Base-by-base conservation (phyloP, 2,888 invertebrate genomes). In the Dryobotodes eremita region DNA sequence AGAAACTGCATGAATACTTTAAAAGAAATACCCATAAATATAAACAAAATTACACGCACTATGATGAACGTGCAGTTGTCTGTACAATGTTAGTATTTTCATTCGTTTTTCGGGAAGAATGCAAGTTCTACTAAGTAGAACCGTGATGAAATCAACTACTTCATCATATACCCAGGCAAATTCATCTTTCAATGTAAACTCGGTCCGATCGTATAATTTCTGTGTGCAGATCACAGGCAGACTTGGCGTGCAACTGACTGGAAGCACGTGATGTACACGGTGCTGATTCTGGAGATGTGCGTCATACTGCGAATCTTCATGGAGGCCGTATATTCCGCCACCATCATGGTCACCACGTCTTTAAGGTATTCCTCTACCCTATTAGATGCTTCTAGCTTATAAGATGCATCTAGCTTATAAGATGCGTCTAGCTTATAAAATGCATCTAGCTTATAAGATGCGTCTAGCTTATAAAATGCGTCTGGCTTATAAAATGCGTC, bases 301-400 rank as follows among this genome's bases (percentile, higher is more conserved):
- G 91, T 94, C 55, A 91, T 95, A 2, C 84, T 95, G 70, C 92
- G 94, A 42, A 93, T 95, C 61, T 95, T 94, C 82, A 94, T 96
- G 75, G 95, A 95, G 75, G 92, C 95, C 0, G 93, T 94, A 5
- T 96, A 96, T 88, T 95, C 96, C 0, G 96, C 96, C 20, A 95
- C 95, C 10, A 96, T 96, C 59, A 94, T 95, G 94, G 95, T 96
- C 75, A 95, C 95, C 31, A 94, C 94, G 1, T 92, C 93, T 23
- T 86, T 95, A 59, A 94, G 93, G 96, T 94, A 80, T 53, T 26
- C 23, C 13, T 50, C 2, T 57, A 11, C 20, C 13, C 5, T n/a
- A 20, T 13, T 2, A 11, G 7, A 11, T 62, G 11, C 13, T 3
- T 64, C 23, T 64, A 13, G 23, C 10, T 62, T 10, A 36, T 31